A percentile compares a stretch with the other conserved stretches of the same genome.
phyloP scores from a whole-genome alignment of 2,113 vertebrate genomes.

The Nestor notabilis region DNA sequence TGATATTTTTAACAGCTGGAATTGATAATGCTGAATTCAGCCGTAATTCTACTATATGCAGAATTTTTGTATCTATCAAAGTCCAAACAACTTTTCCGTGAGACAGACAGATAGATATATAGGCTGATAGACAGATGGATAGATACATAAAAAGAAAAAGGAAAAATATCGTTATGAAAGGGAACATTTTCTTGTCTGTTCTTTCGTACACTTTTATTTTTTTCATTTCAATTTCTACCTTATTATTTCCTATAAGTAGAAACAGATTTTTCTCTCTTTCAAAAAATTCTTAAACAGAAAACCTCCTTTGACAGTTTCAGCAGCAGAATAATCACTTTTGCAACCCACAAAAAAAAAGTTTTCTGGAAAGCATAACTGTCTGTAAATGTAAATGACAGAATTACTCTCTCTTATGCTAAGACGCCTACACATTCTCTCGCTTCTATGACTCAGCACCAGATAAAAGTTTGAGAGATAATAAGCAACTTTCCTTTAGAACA shows the following conservation, averaged over 20 bases:
- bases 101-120: background rate
- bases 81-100: background rate
- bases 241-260: constrained; percentile 64
- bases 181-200: constrained; percentile 40
- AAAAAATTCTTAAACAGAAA: constrained; percentile 70
- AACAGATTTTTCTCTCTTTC: constrained; percentile 57
- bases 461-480: constrained; percentile 67
- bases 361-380: constrained; percentile 83
- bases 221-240: constrained; percentile 3
- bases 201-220: background rate
- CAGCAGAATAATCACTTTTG: constrained; percentile 76
- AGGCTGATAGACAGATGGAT: constrained; percentile 28
- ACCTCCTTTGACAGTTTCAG: constrained; percentile 72
- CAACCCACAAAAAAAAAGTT: constrained; percentile 74
- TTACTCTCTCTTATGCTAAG: constrained; percentile 74
- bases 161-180: constrained; percentile 28
- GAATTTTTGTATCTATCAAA: background rate
- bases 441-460: constrained; percentile 80
- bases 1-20: constrained; percentile 40
- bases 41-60: constrained; percentile 22
- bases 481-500: constrained; percentile 61
- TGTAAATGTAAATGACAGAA: constrained; percentile 75
- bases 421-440: constrained; percentile 78
- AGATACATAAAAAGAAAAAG: constrained; percentile 38
- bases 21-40: background rate